These are phyloP conservation scores for Aleiodes alternator DNA, from an alignment of 2,888 invertebrate species.

Conservation along the genomic window DNA sequence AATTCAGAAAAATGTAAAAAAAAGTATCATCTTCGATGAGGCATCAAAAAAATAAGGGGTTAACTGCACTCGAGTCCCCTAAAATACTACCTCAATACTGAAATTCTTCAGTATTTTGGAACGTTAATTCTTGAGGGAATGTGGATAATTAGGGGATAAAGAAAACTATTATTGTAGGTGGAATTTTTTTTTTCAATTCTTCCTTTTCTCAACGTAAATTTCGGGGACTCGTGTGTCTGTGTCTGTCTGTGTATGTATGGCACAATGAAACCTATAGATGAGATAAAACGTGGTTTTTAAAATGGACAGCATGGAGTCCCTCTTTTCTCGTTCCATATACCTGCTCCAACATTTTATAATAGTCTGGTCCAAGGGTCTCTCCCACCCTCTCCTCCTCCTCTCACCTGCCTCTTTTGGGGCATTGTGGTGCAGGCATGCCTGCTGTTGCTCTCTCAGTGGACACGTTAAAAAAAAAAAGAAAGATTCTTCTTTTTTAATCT, in stretches of 20 bases:
- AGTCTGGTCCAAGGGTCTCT: constrained; percentile 52
- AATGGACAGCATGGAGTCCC: constrained; percentile 7
- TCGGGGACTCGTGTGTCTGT: too few species aligned
- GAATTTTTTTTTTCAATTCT: not conserved
- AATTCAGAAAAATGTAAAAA: too few species aligned
- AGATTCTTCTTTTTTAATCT: constrained; percentile 25
- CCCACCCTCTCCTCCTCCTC: not conserved
- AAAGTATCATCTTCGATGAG: too few species aligned
- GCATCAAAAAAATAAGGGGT: too few species aligned
- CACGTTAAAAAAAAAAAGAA: not conserved
- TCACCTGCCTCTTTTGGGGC: not conserved
- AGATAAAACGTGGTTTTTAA: constrained; percentile 15
- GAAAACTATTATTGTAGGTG: too few species aligned
- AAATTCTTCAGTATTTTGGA: not conserved
- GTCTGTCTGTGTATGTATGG: too few species aligned
- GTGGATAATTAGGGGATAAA: too few species aligned
- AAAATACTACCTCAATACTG: not conserved
- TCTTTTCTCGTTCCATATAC: constrained; percentile 42
- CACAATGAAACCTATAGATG: constrained; percentile 2
- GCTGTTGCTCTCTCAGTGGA: constrained; percentile 58
- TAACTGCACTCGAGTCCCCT: too few species aligned
- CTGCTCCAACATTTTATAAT: constrained; percentile 53
- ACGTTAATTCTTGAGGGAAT: not conserved
- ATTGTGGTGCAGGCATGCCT: constrained; percentile 57
- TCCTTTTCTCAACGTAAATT: not conserved